Percentiles rank a stretch among this genome's conserved stretches.
phyloP scores from a whole-genome alignment of 2,113 vertebrate genomes.

The Casuarius casuarius region DNA sequence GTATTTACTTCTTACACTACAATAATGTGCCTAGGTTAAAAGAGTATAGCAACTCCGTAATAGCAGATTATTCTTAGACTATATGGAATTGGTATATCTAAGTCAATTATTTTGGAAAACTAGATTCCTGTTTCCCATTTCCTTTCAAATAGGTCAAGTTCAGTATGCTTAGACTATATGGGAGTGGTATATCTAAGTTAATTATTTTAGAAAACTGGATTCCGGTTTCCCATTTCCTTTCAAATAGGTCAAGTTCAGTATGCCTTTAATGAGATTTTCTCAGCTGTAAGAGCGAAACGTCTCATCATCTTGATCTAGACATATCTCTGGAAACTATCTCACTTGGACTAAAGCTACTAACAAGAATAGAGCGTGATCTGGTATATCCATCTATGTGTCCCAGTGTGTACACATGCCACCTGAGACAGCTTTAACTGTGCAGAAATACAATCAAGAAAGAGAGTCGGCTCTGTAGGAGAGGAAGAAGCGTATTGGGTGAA shows the following conservation, averaged over 20 bases:
- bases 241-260: background rate
- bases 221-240: background rate
- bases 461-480: background rate
- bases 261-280: background rate
- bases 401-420: too few relatives aligned
- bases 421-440: rapidly evolving
- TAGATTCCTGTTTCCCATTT: background rate
- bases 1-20: background rate
- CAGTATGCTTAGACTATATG: too few relatives aligned
- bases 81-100: rapidly evolving
- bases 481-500: background rate
- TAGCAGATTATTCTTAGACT: background rate
- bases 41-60: background rate
- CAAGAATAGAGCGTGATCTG: background rate
- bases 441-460: background rate
- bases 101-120: background rate
- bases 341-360: background rate
- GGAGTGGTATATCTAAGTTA: rapidly evolving
- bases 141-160: background rate
- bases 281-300: background rate
- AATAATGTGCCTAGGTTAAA: background rate
- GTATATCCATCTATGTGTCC: background rate
- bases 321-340: background rate
- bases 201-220: background rate
- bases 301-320: background rate